A percentile compares a stretch with the other conserved stretches of the same genome.
These are phyloP conservation scores for Abrostola triplasia DNA, from an alignment of 2,888 invertebrate genomes.

Conservation along the genomic window DNA sequence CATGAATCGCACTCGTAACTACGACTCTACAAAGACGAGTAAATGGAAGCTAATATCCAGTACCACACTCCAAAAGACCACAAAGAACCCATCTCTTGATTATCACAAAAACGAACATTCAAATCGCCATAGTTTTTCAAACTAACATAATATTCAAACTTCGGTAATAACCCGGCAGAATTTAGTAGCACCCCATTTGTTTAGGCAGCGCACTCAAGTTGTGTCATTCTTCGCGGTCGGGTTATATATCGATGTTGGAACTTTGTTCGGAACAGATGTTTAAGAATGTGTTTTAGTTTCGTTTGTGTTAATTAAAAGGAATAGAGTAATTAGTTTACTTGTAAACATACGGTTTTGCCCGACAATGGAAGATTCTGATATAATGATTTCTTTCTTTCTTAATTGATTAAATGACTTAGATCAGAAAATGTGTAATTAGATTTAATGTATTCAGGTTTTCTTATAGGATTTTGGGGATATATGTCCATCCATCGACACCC, in stretches of 20 bases:
- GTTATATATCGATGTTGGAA: conserved; percentile 52
- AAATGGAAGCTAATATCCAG: background rate
- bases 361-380: no score
- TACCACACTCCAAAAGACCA: background rate
- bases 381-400: no score
- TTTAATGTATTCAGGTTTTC: no score
- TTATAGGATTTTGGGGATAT: no score
- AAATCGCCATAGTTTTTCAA: conserved; percentile 46
- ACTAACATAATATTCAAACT: conserved; percentile 49
- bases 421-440: no score
- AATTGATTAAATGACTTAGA: no score
- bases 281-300: background rate
- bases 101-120: conserved; percentile 36
- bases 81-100: background rate
- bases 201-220: conserved; percentile 36
- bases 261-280: conserved; percentile 11
- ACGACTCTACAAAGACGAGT: no score
- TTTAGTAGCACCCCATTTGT: conserved; percentile 58
- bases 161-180: conserved; percentile 53
- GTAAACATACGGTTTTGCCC: background rate
- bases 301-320: background rate
- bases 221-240: conserved; percentile 48
- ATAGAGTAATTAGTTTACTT: background rate
- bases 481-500: no score
- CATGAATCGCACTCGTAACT: no score